Evolutionary conservation across 1,140 invertebrate species (phyloP), one percentile per base, ranked within the genome.

Genomic region (Drosophila punjabiensis): DNA sequence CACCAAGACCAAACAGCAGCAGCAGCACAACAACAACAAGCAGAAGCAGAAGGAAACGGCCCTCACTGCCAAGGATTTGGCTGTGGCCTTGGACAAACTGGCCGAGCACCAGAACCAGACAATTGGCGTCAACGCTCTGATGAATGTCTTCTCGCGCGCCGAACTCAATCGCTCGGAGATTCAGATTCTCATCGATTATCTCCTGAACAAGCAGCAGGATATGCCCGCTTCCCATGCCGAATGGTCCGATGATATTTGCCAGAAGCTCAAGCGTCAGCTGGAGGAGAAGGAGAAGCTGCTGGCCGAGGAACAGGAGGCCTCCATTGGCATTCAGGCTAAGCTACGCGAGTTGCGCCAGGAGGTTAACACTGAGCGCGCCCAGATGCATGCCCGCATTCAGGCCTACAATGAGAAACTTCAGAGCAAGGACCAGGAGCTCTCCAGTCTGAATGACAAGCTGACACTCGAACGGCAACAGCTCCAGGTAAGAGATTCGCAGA

Each of bases 181-280:
- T 70, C 97, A 98, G 94, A 96, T 96, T 70, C 94, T 98, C 13
- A 98, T 98, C 84, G 97, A 98, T 92, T 95, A 97, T 63, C 94
- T 98, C 52, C 94, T 98, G 33, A 98, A 98, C 93, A 98, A 97
- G 88, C 96, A 97, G 92, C 95, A 97, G 86, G 96, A 97, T 83
- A 96, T 95, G 77, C 95, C 95, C 2, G 94, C 94, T 0, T 95
- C 96, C 66, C 95, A 96, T 74, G 95, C 96, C 24, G 97, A 98
- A 79, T 98, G 98, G 97, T 96, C 96, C 41, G 97, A 97, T 52
- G 97, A 98, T 93, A 97, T 97, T 0, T 95, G 97, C 32, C 96
- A 97, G 59, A 96, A 97, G 85, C 86, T 98, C 70, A 97, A 97
- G 87, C 98, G 97, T 76, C 97, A 98, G 92, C 93, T 98, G 5